Conservation (phyloP, 1,140 invertebrate genomes). For the Carposina sasakii region DNA sequence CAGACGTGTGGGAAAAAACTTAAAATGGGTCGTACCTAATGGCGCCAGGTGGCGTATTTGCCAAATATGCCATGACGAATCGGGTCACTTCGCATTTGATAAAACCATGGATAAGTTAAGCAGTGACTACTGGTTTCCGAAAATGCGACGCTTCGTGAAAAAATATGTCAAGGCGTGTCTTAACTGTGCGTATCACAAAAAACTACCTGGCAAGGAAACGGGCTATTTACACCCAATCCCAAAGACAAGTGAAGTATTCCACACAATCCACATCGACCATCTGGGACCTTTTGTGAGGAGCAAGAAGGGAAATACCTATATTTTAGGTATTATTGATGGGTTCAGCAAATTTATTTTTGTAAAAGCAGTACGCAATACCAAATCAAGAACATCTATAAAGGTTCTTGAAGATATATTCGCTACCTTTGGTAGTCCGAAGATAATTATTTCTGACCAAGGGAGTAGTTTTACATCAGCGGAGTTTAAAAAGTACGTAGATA, state of each 20-base stretch:
- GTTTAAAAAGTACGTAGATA: conserved; percentile 3
- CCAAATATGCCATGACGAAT: conserved; percentile 22
- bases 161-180: conserved; percentile 14
- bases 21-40: conserved; percentile 10
- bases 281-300: conserved; percentile 19
- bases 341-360: conserved; percentile 29
- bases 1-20: neutral
- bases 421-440: conserved; percentile 4
- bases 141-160: conserved; percentile 1
- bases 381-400: conserved; percentile 4
- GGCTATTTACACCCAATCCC: conserved; percentile 20
- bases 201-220: conserved; percentile 9
- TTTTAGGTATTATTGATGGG: conserved; percentile 33
- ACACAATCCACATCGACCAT: conserved; percentile 23
- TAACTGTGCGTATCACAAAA: conserved; percentile 11
- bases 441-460: conserved; percentile 7
- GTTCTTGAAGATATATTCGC: conserved; percentile 3
- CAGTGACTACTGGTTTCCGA: conserved; percentile 27
- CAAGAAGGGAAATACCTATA: conserved; percentile 23
- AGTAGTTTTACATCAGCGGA: conserved; percentile 6
- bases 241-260: conserved; percentile 15
- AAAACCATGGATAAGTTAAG: conserved; percentile 25
- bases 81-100: conserved; percentile 26
- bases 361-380: conserved; percentile 2
- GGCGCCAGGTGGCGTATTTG: conserved; percentile 4